Percentiles rank a stretch among this genome's conserved stretches.
Evolutionary conservation across 1,140 invertebrate species (phyloP).

Genomic region (Nebria ingens): DNA sequence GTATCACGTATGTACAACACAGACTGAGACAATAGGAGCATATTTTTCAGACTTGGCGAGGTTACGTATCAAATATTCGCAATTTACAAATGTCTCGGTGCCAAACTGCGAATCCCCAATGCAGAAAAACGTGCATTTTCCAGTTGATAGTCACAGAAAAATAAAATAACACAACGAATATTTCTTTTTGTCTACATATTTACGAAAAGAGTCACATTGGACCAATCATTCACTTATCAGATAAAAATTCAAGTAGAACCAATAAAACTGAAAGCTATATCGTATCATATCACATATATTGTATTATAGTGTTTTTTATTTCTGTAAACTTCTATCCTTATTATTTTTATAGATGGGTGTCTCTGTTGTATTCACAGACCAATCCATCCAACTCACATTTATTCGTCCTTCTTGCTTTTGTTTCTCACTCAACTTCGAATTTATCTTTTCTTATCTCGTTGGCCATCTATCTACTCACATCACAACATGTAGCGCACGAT

Average conservation of each 20-base stretch:
- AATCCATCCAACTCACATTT: no score
- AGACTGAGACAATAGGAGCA: no score
- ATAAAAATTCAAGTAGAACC: background rate
- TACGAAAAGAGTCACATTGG: background rate
- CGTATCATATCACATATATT: slow-evolving; percentile 2
- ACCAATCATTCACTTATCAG: background rate
- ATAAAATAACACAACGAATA: background rate
- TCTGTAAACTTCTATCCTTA: no score
- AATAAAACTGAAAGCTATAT: slow-evolving; percentile 8
- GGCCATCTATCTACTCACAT: no score
- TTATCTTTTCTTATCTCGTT: no score
- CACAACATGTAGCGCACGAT: no score
- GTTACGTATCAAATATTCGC: background rate
- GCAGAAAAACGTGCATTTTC: background rate
- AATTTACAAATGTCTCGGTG: background rate
- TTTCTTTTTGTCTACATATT: background rate
- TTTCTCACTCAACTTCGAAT: no score
- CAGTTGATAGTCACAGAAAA: background rate
- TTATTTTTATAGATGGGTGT: no score
- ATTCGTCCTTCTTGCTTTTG: no score
- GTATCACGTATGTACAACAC: no score
- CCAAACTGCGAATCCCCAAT: background rate
- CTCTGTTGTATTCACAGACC: no score
- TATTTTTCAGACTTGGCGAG: background rate
- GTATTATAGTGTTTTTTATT: no score